Base-by-base conservation (phyloP, 2,113 vertebrate species). In the Leuciscus idus region DNA sequence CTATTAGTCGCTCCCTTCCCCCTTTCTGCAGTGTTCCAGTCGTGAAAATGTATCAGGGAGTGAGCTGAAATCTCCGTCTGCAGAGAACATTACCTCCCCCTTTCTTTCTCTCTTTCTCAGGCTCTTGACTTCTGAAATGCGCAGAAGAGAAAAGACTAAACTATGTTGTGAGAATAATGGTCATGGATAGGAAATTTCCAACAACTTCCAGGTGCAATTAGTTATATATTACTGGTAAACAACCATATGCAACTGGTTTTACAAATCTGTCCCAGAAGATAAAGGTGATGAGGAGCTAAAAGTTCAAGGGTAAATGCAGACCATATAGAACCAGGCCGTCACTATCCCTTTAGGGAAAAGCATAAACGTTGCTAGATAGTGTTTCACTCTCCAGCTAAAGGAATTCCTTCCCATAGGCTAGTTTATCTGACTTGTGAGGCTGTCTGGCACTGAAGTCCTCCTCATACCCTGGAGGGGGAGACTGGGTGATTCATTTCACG, bases 41-140 rank as follows among this genome's bases (percentile, higher is more conserved):
- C 80, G 87, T 86, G 84, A 87, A 91, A 89, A 88, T 91, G 78
- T 77, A 88, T 89, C 86, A 89, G 88, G 83, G 87, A 82, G 88
- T 88, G 90, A 88, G 84, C 83, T 84, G 75, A 87, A 86, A 23
- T 84, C 70, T 78, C 55, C 52, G 90, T 91, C 88, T 91, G 90
- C 85, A 90, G 90, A 90, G 83, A 73, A 88, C 90, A 89, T 89
- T 89, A 89, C 84, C 84, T 89, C 81, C 83, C 86, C 73, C 61
- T 36, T 39, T 76, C 33, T 85, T 46, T 78, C 73, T 84, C 17
- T 73, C 73, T 64, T 28, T 73, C 46, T 86, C 36, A 59, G 52
- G n/a, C 64, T 73, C 79, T 86, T 59, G 36, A 86, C 62, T 74
- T 28, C 50, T 73, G 57, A 81, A 82, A 81, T 57, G 85, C 2